These are phyloP conservation scores for Dipodomys merriami DNA, from an alignment of 2,113 vertebrate genomes.

Conservation along the genomic window DNA sequence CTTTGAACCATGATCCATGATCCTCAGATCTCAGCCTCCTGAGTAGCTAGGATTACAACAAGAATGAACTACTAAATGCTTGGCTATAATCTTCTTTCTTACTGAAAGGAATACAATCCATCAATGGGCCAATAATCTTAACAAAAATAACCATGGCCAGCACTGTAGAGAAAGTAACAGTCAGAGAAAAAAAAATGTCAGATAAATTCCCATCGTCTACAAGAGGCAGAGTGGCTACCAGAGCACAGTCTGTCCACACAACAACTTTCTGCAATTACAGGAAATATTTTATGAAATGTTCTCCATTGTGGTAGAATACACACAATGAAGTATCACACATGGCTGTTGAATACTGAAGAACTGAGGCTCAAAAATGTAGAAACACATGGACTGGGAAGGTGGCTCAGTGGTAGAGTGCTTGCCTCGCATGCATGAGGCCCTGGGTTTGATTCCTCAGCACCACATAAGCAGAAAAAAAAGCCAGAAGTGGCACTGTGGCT, in stretches of 20 bases:
- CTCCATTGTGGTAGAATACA: background rate
- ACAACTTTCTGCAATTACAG: background rate
- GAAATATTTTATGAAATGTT: background rate
- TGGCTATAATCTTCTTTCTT: background rate
- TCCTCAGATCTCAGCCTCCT: too few relatives aligned
- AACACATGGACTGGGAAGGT: too few relatives aligned
- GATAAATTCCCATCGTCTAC: background rate
- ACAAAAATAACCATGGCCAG: background rate
- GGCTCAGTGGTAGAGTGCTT: too few relatives aligned
- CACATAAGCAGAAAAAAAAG: too few relatives aligned
- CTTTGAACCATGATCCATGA: too few relatives aligned
- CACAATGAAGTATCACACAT: background rate
- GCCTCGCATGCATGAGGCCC: too few relatives aligned
- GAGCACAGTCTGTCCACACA: background rate
- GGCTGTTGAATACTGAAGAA: background rate
- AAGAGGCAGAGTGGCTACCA: background rate
- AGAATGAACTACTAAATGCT: too few relatives aligned
- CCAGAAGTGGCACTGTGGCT: too few relatives aligned
- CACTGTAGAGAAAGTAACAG: background rate
- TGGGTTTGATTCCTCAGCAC: too few relatives aligned
- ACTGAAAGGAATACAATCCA: conserved; percentile 9
- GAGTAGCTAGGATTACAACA: too few relatives aligned
- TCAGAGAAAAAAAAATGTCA: background rate
- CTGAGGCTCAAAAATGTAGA: too few relatives aligned
- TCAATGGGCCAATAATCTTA: background rate